Evolutionary conservation across 2,797 vertebrate species (phyloP), one percentile per base, ranked within the genome.

Genomic region (Mallotus villosus): DNA sequence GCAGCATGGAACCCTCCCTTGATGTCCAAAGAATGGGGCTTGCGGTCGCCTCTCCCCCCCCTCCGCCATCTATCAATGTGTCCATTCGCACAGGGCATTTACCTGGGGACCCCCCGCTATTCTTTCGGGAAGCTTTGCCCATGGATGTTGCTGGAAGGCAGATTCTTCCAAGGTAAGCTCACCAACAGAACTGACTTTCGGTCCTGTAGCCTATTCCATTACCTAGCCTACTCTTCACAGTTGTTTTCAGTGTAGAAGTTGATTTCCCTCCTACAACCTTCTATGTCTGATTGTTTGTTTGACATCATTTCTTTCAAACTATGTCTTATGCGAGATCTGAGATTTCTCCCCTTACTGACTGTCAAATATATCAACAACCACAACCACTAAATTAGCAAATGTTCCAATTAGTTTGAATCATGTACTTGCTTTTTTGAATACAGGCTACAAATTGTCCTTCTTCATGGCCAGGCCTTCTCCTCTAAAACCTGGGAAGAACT

Each of bases 381-480:
- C 34, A 37, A 37, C 37, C 11, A 41, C 9, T 41, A 41, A 41
- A 41, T 63, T 37, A 16, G 6, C 41, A 55, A 7, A 55, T 55
- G 5, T 55, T 49, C 27, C 17, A 17, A 27, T 19, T 29, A 25
- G 1, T 25, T 5, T n/a, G 41, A 34, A 46, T 25, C 2, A 58
- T 41, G 27, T n/a, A 24, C 17, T 67, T 11, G 41, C 14, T 55
- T 55, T 55, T 55, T 17, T 55, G 51, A 55, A 32, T 37, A 0
- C 82, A 98, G 97, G 85, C 84, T 94, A 0, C 90, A 96, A 57
- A 92, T 99, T 71, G 91, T 99, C 22, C 86, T 99, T 72, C 92
- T 99, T 55, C 97, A 99, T 0, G 97, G 97, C 29, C 97, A 96
- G 81, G 95, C 96, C 1, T 99, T 97, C 89, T 95, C 91, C 65